Conservation (phyloP, 2,797 vertebrate species). For the Pristis pectinata region DNA sequence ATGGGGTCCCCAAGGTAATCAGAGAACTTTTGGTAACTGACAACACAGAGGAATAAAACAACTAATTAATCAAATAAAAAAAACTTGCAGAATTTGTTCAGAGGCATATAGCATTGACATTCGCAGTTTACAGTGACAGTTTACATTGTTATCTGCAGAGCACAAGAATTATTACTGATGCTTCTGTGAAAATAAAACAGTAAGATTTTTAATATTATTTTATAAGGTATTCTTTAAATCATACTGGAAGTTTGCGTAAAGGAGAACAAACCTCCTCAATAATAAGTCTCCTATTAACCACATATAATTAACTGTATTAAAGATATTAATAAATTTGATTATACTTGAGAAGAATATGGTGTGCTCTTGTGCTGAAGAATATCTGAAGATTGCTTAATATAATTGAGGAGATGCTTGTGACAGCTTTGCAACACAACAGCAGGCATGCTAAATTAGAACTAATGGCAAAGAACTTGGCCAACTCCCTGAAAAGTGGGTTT, state of each 20-base stretch:
- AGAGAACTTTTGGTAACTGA: neutral
- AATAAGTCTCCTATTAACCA: neutral
- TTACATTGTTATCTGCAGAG: neutral
- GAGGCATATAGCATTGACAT: neutral
- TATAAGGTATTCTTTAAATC: neutral
- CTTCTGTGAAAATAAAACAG: neutral
- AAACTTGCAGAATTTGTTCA: neutral
- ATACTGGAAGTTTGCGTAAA: neutral
- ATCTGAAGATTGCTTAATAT: neutral
- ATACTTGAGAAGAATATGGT: neutral
- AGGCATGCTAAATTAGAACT: neutral
- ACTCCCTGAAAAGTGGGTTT: neutral
- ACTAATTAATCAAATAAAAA: constrained; percentile 20
- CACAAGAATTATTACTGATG: neutral
- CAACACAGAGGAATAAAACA: neutral
- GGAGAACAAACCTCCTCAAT: neutral
- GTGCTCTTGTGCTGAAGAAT: neutral
- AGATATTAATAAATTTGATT: neutral
- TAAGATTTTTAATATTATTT: neutral
- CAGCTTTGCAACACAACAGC: neutral
- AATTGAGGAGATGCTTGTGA: too few relatives aligned
- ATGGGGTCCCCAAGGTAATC: neutral
- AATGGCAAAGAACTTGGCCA: neutral
- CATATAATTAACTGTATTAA: neutral
- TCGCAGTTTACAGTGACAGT: neutral